These are phyloP conservation scores for Xestobium rufovillosum DNA, from an alignment of 2,888 invertebrate genomes.

Conservation along the genomic window DNA sequence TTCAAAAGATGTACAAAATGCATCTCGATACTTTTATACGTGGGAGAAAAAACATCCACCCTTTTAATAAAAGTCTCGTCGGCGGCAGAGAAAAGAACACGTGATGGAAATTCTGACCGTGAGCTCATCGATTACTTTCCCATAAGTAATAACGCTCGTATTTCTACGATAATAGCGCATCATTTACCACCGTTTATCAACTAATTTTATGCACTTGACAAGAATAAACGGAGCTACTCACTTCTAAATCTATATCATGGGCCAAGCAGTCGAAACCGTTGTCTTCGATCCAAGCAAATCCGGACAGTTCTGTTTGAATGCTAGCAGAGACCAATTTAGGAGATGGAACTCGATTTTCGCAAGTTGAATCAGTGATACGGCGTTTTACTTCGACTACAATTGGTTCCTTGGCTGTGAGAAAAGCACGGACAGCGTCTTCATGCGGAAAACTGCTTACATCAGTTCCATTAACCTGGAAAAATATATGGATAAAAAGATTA, in stretches of 20 bases:
- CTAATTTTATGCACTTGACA: no score
- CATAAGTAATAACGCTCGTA: no score
- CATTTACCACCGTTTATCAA: no score
- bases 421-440: conserved; percentile 53
- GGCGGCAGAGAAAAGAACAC: not conserved
- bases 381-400: conserved; percentile 54
- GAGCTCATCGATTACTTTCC: no score
- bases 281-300: conserved; percentile 40
- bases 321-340: conserved; percentile 41
- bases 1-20: conserved; percentile 18
- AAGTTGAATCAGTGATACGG: conserved; percentile 36
- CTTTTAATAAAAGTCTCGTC: no score
- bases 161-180: no score
- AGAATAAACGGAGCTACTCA: conserved; percentile 31
- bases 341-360: conserved; percentile 20
- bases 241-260: conserved; percentile 54
- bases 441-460: conserved; percentile 54
- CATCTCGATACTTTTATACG: conserved; percentile 17
- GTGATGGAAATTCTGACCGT: no score
- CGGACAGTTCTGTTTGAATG: conserved; percentile 49
- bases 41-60: no score
- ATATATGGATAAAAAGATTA: no score
- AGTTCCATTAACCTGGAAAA: conserved; percentile 51
- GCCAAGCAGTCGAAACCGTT: conserved; percentile 47
- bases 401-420: conserved; percentile 53